Conservation (phyloP, 2,888 invertebrate genomes). For the Smittia sp. region DNA sequence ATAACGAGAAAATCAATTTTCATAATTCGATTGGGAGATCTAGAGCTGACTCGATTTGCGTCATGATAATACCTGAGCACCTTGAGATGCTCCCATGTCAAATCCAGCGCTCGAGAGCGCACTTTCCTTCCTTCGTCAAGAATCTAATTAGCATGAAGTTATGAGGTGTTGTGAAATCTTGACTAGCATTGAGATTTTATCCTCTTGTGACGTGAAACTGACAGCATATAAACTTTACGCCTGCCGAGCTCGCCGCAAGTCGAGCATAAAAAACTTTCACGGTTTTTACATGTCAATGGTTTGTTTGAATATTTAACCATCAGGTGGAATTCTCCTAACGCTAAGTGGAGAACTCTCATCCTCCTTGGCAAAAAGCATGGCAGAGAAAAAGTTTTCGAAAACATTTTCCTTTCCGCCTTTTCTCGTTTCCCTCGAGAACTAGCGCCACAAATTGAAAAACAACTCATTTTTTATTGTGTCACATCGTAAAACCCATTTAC, state of each 20-base stretch:
- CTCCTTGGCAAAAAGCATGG: background rate
- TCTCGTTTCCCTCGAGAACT: background rate
- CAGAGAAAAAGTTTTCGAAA: background rate
- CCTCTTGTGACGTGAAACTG: background rate
- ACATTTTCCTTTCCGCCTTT: background rate
- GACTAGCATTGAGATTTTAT: background rate
- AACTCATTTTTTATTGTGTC: background rate
- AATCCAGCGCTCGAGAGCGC: background rate
- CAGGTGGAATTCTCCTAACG: background rate
- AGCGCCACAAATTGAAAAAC: background rate
- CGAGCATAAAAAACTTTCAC: constrained; percentile 12
- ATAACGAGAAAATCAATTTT: constrained; percentile 27
- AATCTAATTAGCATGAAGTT: constrained; percentile 5
- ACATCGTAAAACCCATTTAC: background rate
- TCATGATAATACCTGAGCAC: background rate
- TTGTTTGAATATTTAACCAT: background rate
- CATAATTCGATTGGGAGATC: background rate
- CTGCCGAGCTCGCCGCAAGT: background rate
- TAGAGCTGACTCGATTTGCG: constrained; percentile 18
- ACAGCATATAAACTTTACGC: constrained; percentile 9
- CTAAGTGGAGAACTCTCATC: background rate
- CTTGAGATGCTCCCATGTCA: background rate
- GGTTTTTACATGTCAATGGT: constrained; percentile 22
- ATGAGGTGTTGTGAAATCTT: constrained; percentile 11
- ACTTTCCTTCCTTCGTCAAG: background rate